phyloP scores from a whole-genome alignment of 64 coral and sea anemone genomes.

The Acropora tenuis region DNA sequence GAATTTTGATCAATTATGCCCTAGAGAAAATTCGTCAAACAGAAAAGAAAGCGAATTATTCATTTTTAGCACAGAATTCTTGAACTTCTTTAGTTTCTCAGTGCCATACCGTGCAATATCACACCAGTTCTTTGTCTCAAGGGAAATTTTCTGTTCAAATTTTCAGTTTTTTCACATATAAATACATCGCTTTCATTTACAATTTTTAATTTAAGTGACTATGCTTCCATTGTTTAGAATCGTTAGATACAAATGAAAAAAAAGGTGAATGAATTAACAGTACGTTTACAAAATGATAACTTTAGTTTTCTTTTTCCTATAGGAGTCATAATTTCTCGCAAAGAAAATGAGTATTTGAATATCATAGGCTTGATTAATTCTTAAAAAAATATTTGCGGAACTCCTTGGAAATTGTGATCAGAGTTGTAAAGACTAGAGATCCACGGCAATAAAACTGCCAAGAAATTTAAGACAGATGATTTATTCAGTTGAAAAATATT shows the following conservation, averaged over 20 bases:
- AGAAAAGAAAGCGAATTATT: neutral
- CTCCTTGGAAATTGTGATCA: neutral
- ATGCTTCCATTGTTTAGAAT: slow-evolving; percentile 1
- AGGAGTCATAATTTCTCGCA: neutral
- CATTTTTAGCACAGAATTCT: neutral
- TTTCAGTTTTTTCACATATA: slow-evolving; percentile 29
- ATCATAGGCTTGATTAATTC: neutral
- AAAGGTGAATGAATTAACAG: slow-evolving; percentile 30
- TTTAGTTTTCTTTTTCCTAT: neutral
- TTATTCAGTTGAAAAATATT: neutral
- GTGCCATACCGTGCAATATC: neutral
- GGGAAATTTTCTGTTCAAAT: slow-evolving; percentile 6
- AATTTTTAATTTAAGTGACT: slow-evolving; percentile 37
- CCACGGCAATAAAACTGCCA: neutral
- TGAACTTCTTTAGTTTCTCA: neutral
- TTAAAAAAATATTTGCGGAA: neutral
- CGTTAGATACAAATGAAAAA: neutral
- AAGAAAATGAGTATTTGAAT: neutral
- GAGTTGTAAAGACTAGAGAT: neutral
- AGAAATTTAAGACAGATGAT: neutral
- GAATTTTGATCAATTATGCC: neutral
- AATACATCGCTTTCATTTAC: slow-evolving; percentile 40
- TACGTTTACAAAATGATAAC: slow-evolving; percentile 10
- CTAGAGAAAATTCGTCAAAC: neutral
- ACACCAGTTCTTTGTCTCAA: neutral